phyloP scores from a whole-genome alignment of 1,140 invertebrate genomes.

The Drosophila micromelanica region DNA sequence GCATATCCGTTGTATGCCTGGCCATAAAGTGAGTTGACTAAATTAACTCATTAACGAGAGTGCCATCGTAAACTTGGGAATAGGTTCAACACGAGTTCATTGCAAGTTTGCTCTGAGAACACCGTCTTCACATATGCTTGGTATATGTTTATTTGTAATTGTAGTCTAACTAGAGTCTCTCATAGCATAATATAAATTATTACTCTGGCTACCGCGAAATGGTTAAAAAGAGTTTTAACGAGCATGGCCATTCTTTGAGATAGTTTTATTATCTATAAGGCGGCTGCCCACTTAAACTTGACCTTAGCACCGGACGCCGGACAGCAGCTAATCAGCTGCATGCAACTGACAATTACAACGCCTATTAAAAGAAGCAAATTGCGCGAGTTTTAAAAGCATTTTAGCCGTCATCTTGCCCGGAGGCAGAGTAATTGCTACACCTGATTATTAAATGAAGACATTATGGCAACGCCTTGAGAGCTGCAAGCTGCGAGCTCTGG shows the following conservation, averaged over 20 bases:
- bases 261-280: background rate
- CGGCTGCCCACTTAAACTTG: constrained; percentile 19
- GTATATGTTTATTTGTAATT: background rate
- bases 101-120: background rate
- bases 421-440: constrained; percentile 47
- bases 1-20: background rate
- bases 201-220: background rate
- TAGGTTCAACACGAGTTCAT: constrained; percentile 22
- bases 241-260: background rate
- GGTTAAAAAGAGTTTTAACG: constrained; percentile 1
- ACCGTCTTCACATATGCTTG: background rate
- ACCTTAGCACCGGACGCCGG: constrained; percentile 16
- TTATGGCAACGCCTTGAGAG: constrained; percentile 56
- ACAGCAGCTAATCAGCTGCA: constrained; percentile 65
- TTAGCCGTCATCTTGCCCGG: constrained; percentile 32
- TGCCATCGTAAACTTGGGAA: constrained; percentile 35
- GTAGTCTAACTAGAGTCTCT: background rate
- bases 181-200: background rate
- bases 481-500: background rate
- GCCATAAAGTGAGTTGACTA: constrained; percentile 46
- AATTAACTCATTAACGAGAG: constrained; percentile 44
- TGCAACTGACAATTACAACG: constrained; percentile 68
- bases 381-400: constrained; percentile 42
- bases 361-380: constrained; percentile 65
- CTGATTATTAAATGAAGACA: constrained; percentile 78